A percentile compares a stretch with the other conserved stretches of the same genome.
phyloP scores from a whole-genome alignment of 2,797 vertebrate genomes.

The Tapirus indicus region DNA sequence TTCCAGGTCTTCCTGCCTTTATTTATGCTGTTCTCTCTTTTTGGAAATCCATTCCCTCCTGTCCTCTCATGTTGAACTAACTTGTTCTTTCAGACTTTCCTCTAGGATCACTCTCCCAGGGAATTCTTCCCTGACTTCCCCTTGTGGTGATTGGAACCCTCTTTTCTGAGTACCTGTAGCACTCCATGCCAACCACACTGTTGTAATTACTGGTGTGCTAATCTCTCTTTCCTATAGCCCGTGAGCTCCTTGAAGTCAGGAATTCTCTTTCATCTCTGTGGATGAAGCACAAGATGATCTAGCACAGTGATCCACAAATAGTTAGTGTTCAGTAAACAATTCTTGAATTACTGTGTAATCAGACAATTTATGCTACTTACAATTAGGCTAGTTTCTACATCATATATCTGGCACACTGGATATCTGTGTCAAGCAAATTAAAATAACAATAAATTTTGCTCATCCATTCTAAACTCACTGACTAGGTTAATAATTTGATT shows the following conservation, averaged over 20 bases:
- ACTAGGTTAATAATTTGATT: background rate
- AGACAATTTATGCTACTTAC: background rate
- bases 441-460: conserved; percentile 9
- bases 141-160: background rate
- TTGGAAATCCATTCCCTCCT: background rate
- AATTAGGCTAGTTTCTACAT: background rate
- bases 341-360: background rate
- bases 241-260: background rate
- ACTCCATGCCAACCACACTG: background rate
- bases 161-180: background rate
- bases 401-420: background rate
- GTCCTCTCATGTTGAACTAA: background rate
- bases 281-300: background rate
- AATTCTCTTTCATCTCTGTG: conserved; percentile 7
- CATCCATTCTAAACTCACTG: conserved; percentile 11
- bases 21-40: background rate
- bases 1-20: background rate
- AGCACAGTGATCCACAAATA: background rate
- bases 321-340: background rate
- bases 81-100: background rate
- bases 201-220: background rate
- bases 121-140: background rate
- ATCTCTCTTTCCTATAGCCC: background rate
- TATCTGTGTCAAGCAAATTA: conserved; percentile 34
- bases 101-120: background rate